Evolutionary conservation across 2,797 vertebrate genomes (phyloP).

Genomic region (Podargus strigoides): DNA sequence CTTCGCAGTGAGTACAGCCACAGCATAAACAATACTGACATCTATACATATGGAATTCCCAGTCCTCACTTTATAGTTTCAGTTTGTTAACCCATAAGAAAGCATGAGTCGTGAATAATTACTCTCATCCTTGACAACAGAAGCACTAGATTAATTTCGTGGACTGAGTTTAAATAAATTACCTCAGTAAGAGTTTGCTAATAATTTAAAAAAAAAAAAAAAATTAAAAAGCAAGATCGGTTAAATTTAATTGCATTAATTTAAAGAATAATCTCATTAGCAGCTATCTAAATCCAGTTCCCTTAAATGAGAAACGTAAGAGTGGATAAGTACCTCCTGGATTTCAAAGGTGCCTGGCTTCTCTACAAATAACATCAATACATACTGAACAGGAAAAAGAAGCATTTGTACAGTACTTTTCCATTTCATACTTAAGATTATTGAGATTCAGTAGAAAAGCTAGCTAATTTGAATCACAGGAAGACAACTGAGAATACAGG

Average conservation of each 20-base stretch:
- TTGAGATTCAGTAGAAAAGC: not conserved
- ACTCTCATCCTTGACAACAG: not conserved
- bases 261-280: not conserved
- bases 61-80: not conserved
- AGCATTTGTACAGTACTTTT: not conserved
- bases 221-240: not conserved
- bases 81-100: not conserved
- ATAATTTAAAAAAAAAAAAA: not conserved
- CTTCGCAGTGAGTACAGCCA: not conserved
- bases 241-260: not conserved
- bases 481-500: not conserved
- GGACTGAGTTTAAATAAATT: not conserved
- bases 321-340: not conserved
- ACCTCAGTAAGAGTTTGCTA: not conserved
- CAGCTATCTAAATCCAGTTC: not conserved
- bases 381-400: not conserved
- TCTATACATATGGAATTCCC: not conserved
- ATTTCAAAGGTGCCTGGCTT: not conserved
- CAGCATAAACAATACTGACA: not conserved
- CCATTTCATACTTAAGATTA: not conserved
- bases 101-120: not conserved
- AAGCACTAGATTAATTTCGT: not conserved
- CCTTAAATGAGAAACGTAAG: not conserved
- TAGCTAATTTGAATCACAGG: not conserved
- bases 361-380: not conserved